Evolutionary conservation across 2,113 vertebrate genomes (phyloP), one percentile per base, ranked within the genome.

Genomic region (Protobothrops mucrosquamatus): DNA sequence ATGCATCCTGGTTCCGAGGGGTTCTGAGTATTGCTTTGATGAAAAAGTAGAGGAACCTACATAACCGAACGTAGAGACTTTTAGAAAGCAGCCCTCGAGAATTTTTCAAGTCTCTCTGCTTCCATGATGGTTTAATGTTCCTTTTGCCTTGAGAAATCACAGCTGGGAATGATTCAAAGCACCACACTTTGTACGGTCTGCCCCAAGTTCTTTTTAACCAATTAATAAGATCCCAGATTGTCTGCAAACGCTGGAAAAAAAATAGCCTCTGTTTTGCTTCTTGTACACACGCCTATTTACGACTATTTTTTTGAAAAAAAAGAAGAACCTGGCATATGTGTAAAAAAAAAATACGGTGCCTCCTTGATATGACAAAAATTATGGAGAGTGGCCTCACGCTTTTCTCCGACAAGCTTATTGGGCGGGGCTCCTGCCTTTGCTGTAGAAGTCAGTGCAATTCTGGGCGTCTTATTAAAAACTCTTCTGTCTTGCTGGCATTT

Each of bases 171-270:
- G 93, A 95, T 59, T 89, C 92, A 94, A 96, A 97, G 96, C 97
- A 96, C 96, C 96, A 89, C 95, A 95, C 94, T 64, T 95, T 95
- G 95, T 98, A 94, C 97, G 97, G 97, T 97, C 94, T 97, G 96
- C 94, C 96, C 92, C 95, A 81, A 95, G 96, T 96, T 96, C 94
- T 96, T 95, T 97, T 95, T 92, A 56, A 55, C 54, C 23, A 48
- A 54, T 88, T 88, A 98, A 97, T 98, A 98, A 98, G 97, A 98
- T 96, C 97, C 97, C 97, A 98, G 97, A 97, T 96, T 96, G 95
- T 97, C 95, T 95, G 91, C 96, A 94, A 94, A 97, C 94, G 95
- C 94, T 95, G 5, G 96, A 94, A 97, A 95, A 24, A 96, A 48
- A 4, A 94, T 92, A 96, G 96, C 95, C 92, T 97, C 88, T 48